These are phyloP conservation scores for Alca torda DNA, from an alignment of 2,797 vertebrate genomes.

Conservation along the genomic window DNA sequence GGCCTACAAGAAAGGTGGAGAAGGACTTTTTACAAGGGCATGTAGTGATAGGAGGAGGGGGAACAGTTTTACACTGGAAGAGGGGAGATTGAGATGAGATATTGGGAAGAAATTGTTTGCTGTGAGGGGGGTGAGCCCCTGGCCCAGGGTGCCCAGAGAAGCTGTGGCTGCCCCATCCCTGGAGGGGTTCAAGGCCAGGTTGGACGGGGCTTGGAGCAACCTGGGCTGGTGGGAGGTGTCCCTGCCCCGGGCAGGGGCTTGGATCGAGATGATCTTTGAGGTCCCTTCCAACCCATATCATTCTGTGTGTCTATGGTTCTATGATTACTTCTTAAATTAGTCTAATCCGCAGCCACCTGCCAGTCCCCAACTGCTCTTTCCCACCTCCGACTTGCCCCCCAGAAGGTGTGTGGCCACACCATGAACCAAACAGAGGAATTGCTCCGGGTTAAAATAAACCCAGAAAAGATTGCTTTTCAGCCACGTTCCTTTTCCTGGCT, in stretches of 20 bases:
- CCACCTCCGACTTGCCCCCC: neutral
- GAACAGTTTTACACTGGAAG: neutral
- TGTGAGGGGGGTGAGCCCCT: too few species aligned
- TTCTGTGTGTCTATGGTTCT: neutral
- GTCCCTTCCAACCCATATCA: too few species aligned
- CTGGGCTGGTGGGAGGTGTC: too few species aligned
- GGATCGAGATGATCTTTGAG: too few species aligned
- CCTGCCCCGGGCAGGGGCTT: too few species aligned
- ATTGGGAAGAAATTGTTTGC: neutral
- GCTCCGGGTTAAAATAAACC: neutral
- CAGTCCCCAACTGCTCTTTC: neutral
- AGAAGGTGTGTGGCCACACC: neutral
- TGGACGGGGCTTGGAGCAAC: too few species aligned
- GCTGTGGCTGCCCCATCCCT: neutral
- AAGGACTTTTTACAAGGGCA: too few species aligned
- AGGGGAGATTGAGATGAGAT: neutral
- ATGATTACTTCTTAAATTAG: too few species aligned
- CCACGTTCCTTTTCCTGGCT: neutral
- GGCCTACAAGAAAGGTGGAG: neutral
- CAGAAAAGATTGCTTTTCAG: neutral
- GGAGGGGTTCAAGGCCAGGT: too few species aligned
- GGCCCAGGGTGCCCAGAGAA: too few species aligned
- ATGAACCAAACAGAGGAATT: fast-evolving
- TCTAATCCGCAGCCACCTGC: neutral
- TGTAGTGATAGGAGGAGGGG: too few species aligned